These are phyloP conservation scores for Discoglossus pictus DNA, from an alignment of 2,797 vertebrate species.

Conservation along the genomic window DNA sequence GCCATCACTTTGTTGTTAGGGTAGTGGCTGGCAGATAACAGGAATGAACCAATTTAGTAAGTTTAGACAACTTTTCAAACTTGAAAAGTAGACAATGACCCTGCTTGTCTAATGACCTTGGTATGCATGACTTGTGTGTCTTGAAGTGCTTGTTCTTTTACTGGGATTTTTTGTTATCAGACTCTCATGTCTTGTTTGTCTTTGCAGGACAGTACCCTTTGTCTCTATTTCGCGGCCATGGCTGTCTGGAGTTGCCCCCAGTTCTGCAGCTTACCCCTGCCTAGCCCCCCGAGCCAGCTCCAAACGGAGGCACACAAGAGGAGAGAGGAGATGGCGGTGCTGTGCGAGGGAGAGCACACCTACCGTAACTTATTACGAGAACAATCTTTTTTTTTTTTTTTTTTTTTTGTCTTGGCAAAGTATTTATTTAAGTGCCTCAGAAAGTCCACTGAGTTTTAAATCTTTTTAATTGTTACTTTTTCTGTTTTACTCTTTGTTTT, in stretches of 20 bases:
- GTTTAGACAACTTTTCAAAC: too few species aligned
- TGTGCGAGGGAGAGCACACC: constrained; percentile 30
- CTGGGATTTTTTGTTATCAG: too few species aligned
- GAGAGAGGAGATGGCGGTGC: constrained; percentile 6
- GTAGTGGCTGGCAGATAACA: too few species aligned
- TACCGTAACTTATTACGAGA: constrained; percentile 52
- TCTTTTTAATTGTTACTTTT: constrained; percentile 41
- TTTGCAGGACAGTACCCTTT: not conserved
- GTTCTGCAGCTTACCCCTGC: constrained; percentile 39
- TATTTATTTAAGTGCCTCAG: constrained; percentile 59
- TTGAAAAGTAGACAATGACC: too few species aligned
- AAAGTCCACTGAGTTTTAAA: constrained; percentile 51
- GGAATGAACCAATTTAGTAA: too few species aligned
- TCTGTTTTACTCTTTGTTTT: constrained; percentile 29
- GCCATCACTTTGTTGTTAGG: too few species aligned
- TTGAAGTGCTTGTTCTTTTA: too few species aligned
- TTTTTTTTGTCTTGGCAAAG: constrained; percentile 1
- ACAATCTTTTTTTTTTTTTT: constrained; percentile 35
- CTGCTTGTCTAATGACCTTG: too few species aligned
- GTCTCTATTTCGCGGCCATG: constrained; percentile 7
- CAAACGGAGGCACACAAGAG: constrained; percentile 20
- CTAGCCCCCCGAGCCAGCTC: constrained; percentile 36
- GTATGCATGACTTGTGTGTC: too few species aligned
- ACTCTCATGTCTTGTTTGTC: not conserved
- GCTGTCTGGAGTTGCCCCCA: constrained; percentile 31